Base-by-base conservation (phyloP, 2,797 vertebrate species). In the Phaenicophaeus curvirostris region DNA sequence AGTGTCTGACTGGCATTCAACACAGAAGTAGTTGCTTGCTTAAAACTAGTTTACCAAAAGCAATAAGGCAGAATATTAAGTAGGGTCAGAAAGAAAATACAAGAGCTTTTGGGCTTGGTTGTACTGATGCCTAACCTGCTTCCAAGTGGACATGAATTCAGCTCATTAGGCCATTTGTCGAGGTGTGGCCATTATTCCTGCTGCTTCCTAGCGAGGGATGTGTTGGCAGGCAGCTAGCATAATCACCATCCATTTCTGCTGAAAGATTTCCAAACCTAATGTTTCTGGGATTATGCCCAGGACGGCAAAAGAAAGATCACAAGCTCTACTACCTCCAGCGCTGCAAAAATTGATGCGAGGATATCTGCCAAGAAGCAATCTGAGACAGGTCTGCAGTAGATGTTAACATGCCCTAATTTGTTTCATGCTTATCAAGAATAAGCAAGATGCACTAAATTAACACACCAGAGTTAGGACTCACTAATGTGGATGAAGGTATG, bases 231-330 rank as follows among this genome's bases (percentile, higher is more conserved):
- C 63, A 68, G 87, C 39, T 59, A 54, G 76, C 81, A 18, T 66
- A 59, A 82, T 85, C 90, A 87, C 83, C 76, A 92, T 54, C 76
- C 81, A 87, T 93, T 90, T 79, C 94, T 95, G 44, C 80, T 95
- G 89, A 94, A 94, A 93, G 54, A 39, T 14, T 77, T 90, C 96
- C 89, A 86, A 15, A 65, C 63, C 54, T 68, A 86, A 73, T 7
- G 6, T 86, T 91, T 71, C 84, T 87, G 77, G 78, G 58, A 46
- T 39, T 48, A 67, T 65, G 80, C 61, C 88, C 82, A 67, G 59
- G 4, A 19, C 31, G 53, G 61, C 48, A 16, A 72, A 66, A 84
- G 77, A 79, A 93, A 74, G 42, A 87, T 50, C 42, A 39, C 39
- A 51, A 73, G 57, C 81, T 88, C 86, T 31, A 80, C 87, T 87